Evolutionary conservation across 2,113 vertebrate species (phyloP), one percentile per base, ranked within the genome.

Genomic region (Sakesphorus luctuosus): DNA sequence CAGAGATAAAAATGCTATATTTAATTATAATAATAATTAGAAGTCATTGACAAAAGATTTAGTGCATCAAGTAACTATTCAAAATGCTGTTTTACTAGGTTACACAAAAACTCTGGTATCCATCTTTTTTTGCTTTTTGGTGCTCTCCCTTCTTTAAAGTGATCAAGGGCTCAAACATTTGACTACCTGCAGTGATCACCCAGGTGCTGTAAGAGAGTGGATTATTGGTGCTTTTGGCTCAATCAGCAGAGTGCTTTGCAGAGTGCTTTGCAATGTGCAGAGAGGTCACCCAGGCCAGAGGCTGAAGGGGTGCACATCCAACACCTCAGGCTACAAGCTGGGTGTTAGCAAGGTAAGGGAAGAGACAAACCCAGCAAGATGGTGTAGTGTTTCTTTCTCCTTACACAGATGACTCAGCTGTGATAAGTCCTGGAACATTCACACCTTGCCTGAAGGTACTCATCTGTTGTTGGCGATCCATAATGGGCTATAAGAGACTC

Each of bases 11-110:
- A 89, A 88, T 78, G 18, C 4, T 56, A 3, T 62, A 49, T 72
- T 91, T 95, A 40, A 76, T 85, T 91, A 25, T 71, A 87, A 65
- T 50, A 94, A 85, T 66, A 89, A 85, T 62, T 91, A 62, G 2
- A 15, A 85, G 10, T 62, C 12, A 21, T 47, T 93, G 25, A 75
- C 20, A 13, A 46, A 93, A 68, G 36, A 84, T 84, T 75, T 71
- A 86, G 18, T 46, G 8, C 8, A 74, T 61, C 13, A 53, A 65
- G 36, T 72, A 68, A 68, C 14, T 62, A 59, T 65, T 93, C 8
- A 38, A 84, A 94, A 66, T 80, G 13, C 0, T 71, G 18, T 62
- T 28, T 12, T 62, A 36, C 61, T 40, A 36, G 11, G 18, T 63
- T 63, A 63, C 36, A 40, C 36, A 63, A 40, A 40, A 63, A 29